These are phyloP conservation scores for Dermochelys coriacea DNA, from an alignment of 2,797 vertebrate species.

Conservation along the genomic window DNA sequence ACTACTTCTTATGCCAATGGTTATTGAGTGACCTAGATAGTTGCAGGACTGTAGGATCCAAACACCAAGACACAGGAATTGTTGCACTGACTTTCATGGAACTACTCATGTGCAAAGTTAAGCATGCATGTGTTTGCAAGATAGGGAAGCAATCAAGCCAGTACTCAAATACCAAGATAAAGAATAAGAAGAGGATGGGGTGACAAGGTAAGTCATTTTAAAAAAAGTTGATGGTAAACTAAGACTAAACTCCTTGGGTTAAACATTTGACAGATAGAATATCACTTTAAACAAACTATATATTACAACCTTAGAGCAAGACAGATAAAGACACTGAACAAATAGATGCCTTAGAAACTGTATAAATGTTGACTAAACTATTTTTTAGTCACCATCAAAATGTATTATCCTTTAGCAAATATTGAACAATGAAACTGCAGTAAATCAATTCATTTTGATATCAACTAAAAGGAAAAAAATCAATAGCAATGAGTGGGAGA, in stretches of 20 bases:
- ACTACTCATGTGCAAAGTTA: no score
- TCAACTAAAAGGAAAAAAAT: background rate
- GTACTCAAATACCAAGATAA: background rate
- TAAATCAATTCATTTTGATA: background rate
- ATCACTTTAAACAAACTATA: background rate
- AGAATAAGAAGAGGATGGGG: background rate
- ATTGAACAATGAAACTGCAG: background rate
- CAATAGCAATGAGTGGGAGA: background rate
- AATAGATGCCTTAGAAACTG: background rate
- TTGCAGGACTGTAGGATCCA: background rate
- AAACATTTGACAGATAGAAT: background rate
- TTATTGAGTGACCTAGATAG: background rate
- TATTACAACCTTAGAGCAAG: background rate
- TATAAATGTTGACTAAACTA: background rate
- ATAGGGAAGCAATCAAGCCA: background rate
- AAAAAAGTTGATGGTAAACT: background rate
- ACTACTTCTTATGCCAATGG: background rate
- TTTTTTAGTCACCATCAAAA: background rate
- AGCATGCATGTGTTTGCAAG: background rate
- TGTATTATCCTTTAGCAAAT: background rate
- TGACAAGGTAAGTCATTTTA: background rate
- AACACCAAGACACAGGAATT: no score
- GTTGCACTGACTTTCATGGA: background rate
- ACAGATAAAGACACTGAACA: background rate
- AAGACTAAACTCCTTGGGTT: background rate